phyloP scores from a whole-genome alignment of 2,888 invertebrate genomes.

The Dichetophora obliterata region DNA sequence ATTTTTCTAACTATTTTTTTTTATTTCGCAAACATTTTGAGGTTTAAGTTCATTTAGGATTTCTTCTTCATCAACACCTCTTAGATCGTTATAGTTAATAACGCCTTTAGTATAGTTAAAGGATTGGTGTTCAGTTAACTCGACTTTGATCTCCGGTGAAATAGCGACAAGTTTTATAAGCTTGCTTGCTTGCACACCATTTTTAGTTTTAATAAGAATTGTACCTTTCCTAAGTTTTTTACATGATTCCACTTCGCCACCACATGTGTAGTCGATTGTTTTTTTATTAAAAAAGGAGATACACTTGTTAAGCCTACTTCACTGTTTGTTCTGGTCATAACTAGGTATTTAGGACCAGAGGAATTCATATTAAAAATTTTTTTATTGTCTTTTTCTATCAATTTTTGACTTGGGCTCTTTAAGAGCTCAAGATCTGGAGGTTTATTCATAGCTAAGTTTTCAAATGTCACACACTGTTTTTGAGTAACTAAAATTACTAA shows the following conservation, averaged over 20 bases:
- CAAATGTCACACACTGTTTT: no score
- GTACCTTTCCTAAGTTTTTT: slow-evolving; percentile 3
- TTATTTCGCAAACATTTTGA: slow-evolving; percentile 32
- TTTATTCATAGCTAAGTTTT: no score
- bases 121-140: neutral
- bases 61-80: slow-evolving; percentile 12
- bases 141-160: neutral
- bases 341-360: neutral
- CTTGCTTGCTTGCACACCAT: neutral
- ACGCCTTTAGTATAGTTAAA: no score
- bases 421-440: no score
- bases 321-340: neutral
- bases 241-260: neutral
- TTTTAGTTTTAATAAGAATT: slow-evolving; percentile 13
- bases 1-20: slow-evolving; percentile 40
- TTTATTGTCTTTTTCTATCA: neutral
- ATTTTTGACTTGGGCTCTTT: no score
- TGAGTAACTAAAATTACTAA: no score
- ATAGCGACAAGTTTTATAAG: slow-evolving; percentile 3
- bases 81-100: neutral
- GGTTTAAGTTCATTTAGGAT: slow-evolving; percentile 25
- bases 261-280: no score
- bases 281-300: no score
- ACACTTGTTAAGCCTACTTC: no score
- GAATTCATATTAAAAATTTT: neutral